These are phyloP conservation scores for Euschistus heros DNA, from an alignment of 1,140 invertebrate species.

Conservation along the genomic window DNA sequence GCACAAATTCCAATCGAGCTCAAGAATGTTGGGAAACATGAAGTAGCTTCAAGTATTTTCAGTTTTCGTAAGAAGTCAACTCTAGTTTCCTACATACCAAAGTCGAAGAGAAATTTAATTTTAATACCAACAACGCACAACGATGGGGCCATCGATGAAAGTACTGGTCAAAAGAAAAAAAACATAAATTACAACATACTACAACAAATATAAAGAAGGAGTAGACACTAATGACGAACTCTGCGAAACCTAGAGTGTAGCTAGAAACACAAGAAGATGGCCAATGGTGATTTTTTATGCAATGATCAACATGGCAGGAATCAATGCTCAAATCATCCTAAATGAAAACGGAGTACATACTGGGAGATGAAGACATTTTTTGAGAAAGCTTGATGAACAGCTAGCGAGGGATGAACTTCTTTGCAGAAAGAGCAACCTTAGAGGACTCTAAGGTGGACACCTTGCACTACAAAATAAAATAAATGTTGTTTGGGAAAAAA, in stretches of 20 bases:
- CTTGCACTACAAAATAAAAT: too few species aligned
- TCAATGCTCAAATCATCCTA: too few species aligned
- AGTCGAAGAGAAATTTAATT: neutral
- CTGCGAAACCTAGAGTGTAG: constrained; percentile 26
- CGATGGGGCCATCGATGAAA: neutral
- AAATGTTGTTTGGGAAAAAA: too few species aligned
- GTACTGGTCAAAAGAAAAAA: neutral
- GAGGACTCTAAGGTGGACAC: too few species aligned
- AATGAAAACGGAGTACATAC: too few species aligned
- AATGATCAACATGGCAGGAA: too few species aligned
- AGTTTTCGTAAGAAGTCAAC: neutral
- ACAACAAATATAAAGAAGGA: constrained; percentile 36
- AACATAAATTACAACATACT: constrained; percentile 23
- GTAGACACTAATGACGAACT: constrained; percentile 35
- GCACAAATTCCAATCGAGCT: neutral
- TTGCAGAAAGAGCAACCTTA: too few species aligned
- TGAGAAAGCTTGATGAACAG: too few species aligned
- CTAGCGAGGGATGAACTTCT: too few species aligned
- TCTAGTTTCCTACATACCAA: too few species aligned
- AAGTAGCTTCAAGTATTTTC: neutral
- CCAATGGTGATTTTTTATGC: too few species aligned
- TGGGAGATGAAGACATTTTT: too few species aligned
- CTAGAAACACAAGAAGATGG: constrained; percentile 31
- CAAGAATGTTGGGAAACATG: neutral
- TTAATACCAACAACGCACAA: neutral